Conservation (phyloP, 2,797 vertebrate genomes). For the Gymnodraco acuticeps region DNA sequence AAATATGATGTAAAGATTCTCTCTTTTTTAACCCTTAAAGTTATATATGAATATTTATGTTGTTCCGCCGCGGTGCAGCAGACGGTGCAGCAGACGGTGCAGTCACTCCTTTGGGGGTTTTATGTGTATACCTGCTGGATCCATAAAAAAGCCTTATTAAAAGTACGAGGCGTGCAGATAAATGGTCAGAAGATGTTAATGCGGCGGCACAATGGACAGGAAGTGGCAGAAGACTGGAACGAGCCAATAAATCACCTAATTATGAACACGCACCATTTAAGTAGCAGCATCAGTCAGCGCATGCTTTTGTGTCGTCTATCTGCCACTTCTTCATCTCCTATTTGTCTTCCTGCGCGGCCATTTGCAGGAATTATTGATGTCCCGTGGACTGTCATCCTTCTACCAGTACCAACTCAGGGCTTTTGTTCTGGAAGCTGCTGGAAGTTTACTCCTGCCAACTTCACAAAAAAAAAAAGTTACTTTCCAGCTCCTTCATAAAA, state of each 20-base stretch:
- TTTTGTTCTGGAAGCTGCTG: slow-evolving; percentile 57
- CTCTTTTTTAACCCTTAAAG: not conserved
- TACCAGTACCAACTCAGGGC: slow-evolving; percentile 55
- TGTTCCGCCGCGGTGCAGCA: not conserved
- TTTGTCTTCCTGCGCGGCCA: slow-evolving; percentile 76
- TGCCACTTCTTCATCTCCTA: slow-evolving; percentile 79
- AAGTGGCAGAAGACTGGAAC: slow-evolving; percentile 65
- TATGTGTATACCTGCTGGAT: slow-evolving; percentile 40
- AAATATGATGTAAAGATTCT: not conserved
- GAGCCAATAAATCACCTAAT: slow-evolving; percentile 86
- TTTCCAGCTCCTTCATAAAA: slow-evolving; percentile 16
- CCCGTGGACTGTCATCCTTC: slow-evolving; percentile 70
- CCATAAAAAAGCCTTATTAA: slow-evolving; percentile 66
- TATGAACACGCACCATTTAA: slow-evolving; percentile 81
- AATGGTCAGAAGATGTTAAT: slow-evolving; percentile 69
- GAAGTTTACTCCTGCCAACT: slow-evolving; percentile 59
- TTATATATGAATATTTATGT: not conserved
- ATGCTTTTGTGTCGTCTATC: slow-evolving; percentile 81
- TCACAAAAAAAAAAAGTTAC: slow-evolving; percentile 33
- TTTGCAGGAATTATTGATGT: slow-evolving; percentile 83
- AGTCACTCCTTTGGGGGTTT: slow-evolving; percentile 35
- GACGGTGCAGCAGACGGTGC: slow-evolving; percentile 2
- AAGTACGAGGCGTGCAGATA: slow-evolving; percentile 62
- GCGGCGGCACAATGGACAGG: slow-evolving; percentile 58
- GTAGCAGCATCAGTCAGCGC: slow-evolving; percentile 82